phyloP scores from a whole-genome alignment of 2,113 vertebrate genomes.

The Nanger granti region DNA sequence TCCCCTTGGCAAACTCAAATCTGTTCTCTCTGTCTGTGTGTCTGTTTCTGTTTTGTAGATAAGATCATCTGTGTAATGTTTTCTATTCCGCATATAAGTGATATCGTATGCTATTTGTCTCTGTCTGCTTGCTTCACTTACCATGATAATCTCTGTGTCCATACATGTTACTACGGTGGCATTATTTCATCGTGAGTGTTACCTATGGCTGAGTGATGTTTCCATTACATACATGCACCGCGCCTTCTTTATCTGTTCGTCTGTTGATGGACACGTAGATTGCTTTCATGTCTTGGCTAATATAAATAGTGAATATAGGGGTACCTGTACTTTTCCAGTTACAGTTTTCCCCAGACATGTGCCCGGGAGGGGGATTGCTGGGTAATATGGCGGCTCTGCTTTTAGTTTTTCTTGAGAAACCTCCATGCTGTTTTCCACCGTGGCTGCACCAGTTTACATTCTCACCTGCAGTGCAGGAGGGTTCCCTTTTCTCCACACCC shows the following conservation, averaged over 20 bases:
- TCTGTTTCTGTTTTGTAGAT: not conserved
- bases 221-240: not conserved
- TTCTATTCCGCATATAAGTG: not conserved
- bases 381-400: not conserved
- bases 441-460: not conserved
- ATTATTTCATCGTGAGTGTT: not conserved
- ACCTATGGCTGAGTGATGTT: not conserved
- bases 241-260: not conserved
- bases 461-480: not conserved
- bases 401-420: not conserved
- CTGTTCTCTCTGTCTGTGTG: not conserved
- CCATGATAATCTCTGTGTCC: not conserved
- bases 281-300: not conserved
- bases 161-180: not conserved
- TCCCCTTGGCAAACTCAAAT: not conserved
- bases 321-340: not conserved
- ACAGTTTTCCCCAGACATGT: not conserved
- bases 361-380: not conserved
- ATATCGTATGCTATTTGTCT: too few relatives aligned
- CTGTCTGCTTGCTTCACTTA: not conserved
- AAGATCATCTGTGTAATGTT: not conserved
- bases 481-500: not conserved
- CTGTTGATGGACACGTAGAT: not conserved
- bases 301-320: not conserved
- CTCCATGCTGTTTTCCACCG: not conserved